Evolutionary conservation across 2,797 vertebrate genomes (phyloP).

Genomic region (Telmatherina bonti): DNA sequence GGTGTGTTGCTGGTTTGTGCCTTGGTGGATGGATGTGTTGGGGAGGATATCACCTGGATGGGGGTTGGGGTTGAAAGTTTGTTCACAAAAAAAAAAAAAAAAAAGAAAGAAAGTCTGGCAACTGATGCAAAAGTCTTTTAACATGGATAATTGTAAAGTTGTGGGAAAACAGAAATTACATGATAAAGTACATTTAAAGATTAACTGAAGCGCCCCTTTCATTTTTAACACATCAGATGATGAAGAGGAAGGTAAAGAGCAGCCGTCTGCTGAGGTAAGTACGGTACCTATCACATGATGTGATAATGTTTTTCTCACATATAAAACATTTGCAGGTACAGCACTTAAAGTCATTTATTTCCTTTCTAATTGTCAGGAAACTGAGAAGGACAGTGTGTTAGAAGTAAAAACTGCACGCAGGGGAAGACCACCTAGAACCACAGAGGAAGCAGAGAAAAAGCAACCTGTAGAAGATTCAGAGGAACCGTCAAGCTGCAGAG

Average conservation of each 20-base stretch:
- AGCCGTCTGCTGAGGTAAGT: slow-evolving; percentile 53
- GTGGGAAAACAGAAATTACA: too few relatives aligned
- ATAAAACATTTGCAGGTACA: neutral
- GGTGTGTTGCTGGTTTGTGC: too few relatives aligned
- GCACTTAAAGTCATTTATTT: neutral
- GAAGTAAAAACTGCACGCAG: slow-evolving; percentile 61
- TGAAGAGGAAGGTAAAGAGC: slow-evolving; percentile 48
- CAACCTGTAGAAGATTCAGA: slow-evolving; percentile 47
- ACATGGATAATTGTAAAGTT: too few relatives aligned
- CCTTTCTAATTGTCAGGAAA: slow-evolving; percentile 49
- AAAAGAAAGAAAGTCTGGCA: too few relatives aligned
- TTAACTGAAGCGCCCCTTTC: neutral
- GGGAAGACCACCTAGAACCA: slow-evolving; percentile 60
- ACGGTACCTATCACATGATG: neutral
- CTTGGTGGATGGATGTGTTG: too few relatives aligned
- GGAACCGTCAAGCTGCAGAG: slow-evolving; percentile 46
- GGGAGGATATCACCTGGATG: too few relatives aligned
- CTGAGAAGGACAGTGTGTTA: slow-evolving; percentile 32
- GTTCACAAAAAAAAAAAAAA: too few relatives aligned
- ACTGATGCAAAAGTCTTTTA: too few relatives aligned
- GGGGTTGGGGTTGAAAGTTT: too few relatives aligned
- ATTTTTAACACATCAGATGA: slow-evolving; percentile 54
- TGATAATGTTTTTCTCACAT: neutral
- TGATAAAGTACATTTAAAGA: neutral
- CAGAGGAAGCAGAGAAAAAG: slow-evolving; percentile 57